Evolutionary conservation across 1,140 invertebrate genomes (phyloP).

Genomic region (Sipha flava): DNA sequence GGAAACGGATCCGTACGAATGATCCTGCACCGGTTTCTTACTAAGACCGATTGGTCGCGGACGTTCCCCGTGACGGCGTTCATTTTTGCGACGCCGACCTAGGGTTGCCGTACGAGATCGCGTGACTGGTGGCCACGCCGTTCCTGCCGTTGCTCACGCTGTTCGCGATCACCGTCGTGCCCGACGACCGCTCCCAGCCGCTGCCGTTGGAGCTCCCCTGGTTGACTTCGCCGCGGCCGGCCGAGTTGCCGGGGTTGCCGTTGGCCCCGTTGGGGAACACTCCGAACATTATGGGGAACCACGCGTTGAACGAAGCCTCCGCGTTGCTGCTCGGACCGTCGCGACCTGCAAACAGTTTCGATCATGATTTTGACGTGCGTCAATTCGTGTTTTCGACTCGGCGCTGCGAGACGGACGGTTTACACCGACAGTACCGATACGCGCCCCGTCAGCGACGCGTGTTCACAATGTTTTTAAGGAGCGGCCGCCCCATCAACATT

Average conservation of each 20-base stretch:
- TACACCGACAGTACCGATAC: too few relatives aligned
- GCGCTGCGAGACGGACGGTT: too few relatives aligned
- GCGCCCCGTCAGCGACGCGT: too few relatives aligned
- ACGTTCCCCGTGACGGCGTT: neutral
- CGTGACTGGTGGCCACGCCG: constrained; percentile 58
- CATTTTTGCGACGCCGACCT: constrained; percentile 36
- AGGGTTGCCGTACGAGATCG: constrained; percentile 53
- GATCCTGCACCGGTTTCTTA: too few relatives aligned
- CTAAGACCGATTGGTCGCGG: too few relatives aligned
- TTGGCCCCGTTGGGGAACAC: constrained; percentile 35
- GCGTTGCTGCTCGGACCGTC: constrained; percentile 35
- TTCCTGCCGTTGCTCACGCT: constrained; percentile 58
- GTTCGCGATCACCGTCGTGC: constrained; percentile 56
- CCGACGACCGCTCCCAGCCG: constrained; percentile 32
- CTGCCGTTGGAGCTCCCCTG: neutral
- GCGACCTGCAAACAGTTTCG: constrained; percentile 17
- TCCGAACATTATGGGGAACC: constrained; percentile 42
- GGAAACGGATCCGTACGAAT: too few relatives aligned
- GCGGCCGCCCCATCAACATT: too few relatives aligned
- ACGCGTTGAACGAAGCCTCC: constrained; percentile 41
- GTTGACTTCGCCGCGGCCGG: neutral
- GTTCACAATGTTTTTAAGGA: too few relatives aligned
- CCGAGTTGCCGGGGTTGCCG: neutral
- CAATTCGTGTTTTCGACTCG: too few relatives aligned
- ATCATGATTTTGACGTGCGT: neutral